Base-by-base conservation (phyloP, 2,888 invertebrate species). In the Sericinus montela region DNA sequence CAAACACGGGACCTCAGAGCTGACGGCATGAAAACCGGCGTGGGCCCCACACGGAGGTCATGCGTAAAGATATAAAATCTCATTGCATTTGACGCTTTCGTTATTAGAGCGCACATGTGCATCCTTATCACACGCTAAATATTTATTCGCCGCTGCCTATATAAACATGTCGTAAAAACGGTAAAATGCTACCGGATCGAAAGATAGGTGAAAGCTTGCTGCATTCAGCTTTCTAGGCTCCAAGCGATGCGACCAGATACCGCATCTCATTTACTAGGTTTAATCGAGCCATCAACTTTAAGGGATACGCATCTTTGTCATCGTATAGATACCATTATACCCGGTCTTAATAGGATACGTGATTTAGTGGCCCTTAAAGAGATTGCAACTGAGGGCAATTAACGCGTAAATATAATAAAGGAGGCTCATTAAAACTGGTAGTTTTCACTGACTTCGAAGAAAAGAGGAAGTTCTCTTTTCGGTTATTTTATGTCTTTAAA, bases 201-300 rank as follows among this genome's bases (percentile, higher is more conserved):
- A 55, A 61, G 58, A 62, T 65, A 56, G 57, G 59, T 48, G 60
- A 63, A 61, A 65, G 64, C 57, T 54, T 13, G 11, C 35, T 38
- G 48, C 52, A 50, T 53, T 56, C 48, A 52, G 57, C 63, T 67
- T 62, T 64, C 64, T 60, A 59, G 53, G 54, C 58, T 63, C 43
- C 44, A 32, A 60, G 60, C 56, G 57, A 55, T 52, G 47, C 46
- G 44, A 39, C 41, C 40, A 53, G 52, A 56, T 57, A 59, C 54
- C 55, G 60, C 67, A 60, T 66, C 64, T 62, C 67, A 65, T 67
- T 67, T 68, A 61, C 61, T 55, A 55, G 48, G 48, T 51, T 54
- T 61, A 67, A 67, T 67, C 64, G 61, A 61, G 51, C 58, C 57
- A 54, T 58, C 59, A 56, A 48, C 39, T 43, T 43, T 46, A 37